Percentiles rank a stretch among this genome's conserved stretches.
Conservation (phyloP, 2,113 vertebrate species). For the Eleginops maclovinus region DNA sequence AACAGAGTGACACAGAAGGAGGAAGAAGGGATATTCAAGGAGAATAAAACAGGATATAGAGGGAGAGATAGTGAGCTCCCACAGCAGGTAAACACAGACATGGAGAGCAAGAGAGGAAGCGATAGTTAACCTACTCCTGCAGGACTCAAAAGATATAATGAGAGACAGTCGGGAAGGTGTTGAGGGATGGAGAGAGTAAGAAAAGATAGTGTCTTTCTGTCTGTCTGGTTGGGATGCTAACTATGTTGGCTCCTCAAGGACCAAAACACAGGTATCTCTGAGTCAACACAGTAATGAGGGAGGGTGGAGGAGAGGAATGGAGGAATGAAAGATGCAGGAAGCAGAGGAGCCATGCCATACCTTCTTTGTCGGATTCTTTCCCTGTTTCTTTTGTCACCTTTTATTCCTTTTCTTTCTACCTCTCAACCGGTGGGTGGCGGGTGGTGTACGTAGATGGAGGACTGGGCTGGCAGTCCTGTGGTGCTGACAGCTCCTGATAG, state of each 20-base stretch:
- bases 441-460: slow-evolving; percentile 9
- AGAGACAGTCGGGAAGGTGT: slow-evolving; percentile 39
- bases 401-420: background rate
- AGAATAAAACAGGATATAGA: slow-evolving; percentile 15
- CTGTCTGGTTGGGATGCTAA: slow-evolving; percentile 39
- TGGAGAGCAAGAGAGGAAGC: slow-evolving; percentile 23
- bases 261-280: slow-evolving; percentile 33
- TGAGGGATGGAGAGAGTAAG: slow-evolving; percentile 36
- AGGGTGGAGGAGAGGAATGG: slow-evolving; percentile 24
- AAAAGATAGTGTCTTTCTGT: slow-evolving; percentile 11
- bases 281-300: slow-evolving; percentile 53
- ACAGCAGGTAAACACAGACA: slow-evolving; percentile 49
- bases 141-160: slow-evolving; percentile 50
- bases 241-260: slow-evolving; percentile 46
- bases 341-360: background rate
- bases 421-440: slow-evolving; percentile 32
- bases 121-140: slow-evolving; percentile 48
- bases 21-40: slow-evolving; percentile 20
- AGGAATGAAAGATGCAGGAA: slow-evolving; percentile 1
- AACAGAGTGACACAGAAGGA: slow-evolving; percentile 34
- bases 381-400: background rate
- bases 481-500: slow-evolving; percentile 74
- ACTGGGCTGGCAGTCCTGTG: slow-evolving; percentile 19
- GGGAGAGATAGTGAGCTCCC: slow-evolving; percentile 43
- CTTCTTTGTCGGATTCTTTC: background rate